Evolutionary conservation across 2,888 invertebrate genomes (phyloP).

Genomic region (Heliconius aoede): DNA sequence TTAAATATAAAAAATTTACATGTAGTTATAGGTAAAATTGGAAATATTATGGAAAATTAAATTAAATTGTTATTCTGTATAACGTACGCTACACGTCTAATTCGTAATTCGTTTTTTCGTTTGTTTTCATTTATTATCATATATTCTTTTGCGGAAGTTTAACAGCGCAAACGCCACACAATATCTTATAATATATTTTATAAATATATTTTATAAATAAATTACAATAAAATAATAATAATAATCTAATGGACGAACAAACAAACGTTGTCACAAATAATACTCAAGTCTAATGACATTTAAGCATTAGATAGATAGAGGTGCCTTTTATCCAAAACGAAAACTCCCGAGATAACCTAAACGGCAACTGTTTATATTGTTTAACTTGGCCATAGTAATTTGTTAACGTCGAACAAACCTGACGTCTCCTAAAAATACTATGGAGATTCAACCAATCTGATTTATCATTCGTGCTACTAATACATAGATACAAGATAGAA

Average conservation of each 20-base stretch:
- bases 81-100: not conserved
- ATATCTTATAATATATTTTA: no score
- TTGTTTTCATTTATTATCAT: no score
- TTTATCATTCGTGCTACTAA: constrained; percentile 57
- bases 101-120: not conserved
- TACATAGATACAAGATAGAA: constrained; percentile 58
- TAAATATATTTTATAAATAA: no score
- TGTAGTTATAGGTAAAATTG: not conserved
- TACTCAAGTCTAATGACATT: constrained; percentile 77
- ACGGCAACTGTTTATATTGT: constrained; percentile 81
- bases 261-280: constrained; percentile 7
- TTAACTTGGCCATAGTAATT: constrained; percentile 70
- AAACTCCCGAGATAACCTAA: constrained; percentile 81
- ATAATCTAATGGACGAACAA: constrained; percentile 3
- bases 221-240: not conserved
- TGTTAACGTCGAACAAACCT: constrained; percentile 69
- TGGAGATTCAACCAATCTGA: constrained; percentile 71
- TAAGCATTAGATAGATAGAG: constrained; percentile 66
- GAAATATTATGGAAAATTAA: not conserved
- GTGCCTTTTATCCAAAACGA: constrained; percentile 80
- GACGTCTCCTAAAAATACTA: constrained; percentile 60
- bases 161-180: no score
- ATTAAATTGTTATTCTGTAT: not conserved
- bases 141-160: no score
- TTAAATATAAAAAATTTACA: not conserved